phyloP scores from a whole-genome alignment of 2,113 vertebrate genomes.

The Sigmodon hispidus region DNA sequence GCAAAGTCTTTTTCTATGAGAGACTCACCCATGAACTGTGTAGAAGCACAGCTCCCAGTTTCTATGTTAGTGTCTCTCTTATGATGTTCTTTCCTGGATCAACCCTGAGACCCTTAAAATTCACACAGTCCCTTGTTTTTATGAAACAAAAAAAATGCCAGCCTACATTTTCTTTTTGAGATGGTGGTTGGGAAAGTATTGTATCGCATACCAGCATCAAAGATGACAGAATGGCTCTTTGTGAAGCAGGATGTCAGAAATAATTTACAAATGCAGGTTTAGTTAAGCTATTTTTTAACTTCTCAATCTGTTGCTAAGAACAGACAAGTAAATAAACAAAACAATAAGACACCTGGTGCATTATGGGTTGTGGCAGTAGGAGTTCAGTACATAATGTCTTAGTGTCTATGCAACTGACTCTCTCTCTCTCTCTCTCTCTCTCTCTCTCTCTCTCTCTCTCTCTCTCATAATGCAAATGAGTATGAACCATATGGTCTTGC shows the following conservation, averaged over 20 bases:
- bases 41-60: not conserved
- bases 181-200: not conserved
- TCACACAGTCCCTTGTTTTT: not conserved
- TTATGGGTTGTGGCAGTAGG: not conserved
- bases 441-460: not conserved
- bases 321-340: not conserved
- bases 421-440: not conserved
- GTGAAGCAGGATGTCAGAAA: not conserved
- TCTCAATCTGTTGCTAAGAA: not conserved
- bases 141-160: not conserved
- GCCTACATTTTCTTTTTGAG: not conserved
- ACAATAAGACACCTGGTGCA: not conserved
- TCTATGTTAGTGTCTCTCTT: not conserved
- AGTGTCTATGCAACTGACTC: not conserved
- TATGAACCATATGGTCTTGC: not conserved
- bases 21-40: not conserved
- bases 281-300: not conserved
- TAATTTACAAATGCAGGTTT: not conserved
- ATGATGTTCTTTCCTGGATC: not conserved
- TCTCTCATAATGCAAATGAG: not conserved
- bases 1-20: not conserved
- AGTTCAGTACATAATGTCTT: not conserved
- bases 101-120: not conserved
- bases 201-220: not conserved
- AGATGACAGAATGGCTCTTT: not conserved